These are phyloP conservation scores for Chamaea fasciata DNA, from an alignment of 2,113 vertebrate species.

Conservation along the genomic window DNA sequence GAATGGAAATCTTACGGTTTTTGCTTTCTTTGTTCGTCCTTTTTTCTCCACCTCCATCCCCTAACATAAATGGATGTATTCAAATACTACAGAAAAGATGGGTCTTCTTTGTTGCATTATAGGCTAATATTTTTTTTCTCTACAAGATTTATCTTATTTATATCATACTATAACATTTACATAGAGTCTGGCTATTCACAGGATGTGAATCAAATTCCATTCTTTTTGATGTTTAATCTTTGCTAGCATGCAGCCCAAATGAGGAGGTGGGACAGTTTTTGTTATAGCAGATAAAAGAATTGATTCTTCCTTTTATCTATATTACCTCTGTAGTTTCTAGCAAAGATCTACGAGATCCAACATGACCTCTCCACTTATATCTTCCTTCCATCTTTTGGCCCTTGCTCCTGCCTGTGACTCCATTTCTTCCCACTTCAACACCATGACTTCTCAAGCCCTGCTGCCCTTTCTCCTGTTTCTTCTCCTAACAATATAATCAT, in stretches of 20 bases:
- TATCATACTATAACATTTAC: neutral
- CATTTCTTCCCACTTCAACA: neutral
- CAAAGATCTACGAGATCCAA: constrained; percentile 9
- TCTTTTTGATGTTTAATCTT: neutral
- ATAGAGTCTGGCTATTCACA: neutral
- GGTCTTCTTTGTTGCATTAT: neutral
- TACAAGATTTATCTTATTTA: neutral
- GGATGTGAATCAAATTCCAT: neutral
- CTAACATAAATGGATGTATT: neutral
- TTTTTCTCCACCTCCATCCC: neutral
- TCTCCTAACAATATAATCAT: neutral
- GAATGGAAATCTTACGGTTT: neutral
- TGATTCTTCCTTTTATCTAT: neutral
- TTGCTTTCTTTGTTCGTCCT: neutral
- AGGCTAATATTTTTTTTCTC: neutral
- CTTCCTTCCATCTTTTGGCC: constrained; percentile 18
- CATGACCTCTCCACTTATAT: constrained; percentile 17
- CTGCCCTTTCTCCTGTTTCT: constrained; percentile 14
- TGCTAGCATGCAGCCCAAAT: neutral
- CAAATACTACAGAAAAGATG: neutral
- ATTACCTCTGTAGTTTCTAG: neutral
- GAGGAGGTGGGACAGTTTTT: constrained; percentile 2
- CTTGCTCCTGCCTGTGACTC: neutral
- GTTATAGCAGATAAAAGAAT: neutral
- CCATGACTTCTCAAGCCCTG: neutral